phyloP scores from a whole-genome alignment of 2,888 invertebrate genomes.

The Tetramorium bicarinatum region DNA sequence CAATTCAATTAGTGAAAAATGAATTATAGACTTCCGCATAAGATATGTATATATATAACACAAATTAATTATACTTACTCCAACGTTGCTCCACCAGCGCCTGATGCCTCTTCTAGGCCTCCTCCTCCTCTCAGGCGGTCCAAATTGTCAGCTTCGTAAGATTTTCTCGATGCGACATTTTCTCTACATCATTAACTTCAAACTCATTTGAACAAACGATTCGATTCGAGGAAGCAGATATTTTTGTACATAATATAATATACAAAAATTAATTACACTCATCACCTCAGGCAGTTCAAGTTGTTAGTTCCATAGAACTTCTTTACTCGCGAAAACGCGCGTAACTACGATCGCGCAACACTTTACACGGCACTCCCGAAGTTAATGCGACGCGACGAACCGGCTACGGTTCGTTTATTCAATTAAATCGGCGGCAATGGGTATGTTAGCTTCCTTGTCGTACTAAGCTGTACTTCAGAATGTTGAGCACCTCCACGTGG shows the following conservation, averaged over 20 bases:
- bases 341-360: neutral
- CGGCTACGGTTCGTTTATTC: neutral
- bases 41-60: slow-evolving; percentile 10
- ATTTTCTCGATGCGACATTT: neutral
- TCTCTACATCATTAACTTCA: neutral
- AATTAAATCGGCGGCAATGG: neutral
- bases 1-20: neutral
- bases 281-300: neutral
- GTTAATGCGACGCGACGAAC: slow-evolving; percentile 2
- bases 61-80: neutral
- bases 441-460: neutral
- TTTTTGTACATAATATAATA: neutral
- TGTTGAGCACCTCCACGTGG: neutral
- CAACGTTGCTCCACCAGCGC: neutral
- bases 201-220: neutral
- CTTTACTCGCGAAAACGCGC: neutral
- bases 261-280: neutral
- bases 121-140: neutral
- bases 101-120: neutral
- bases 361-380: neutral
- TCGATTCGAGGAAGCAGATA: neutral
- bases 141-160: neutral
- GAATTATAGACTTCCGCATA: neutral
- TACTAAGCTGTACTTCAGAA: neutral
- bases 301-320: neutral